These are phyloP conservation scores for Eilema depressum DNA, from an alignment of 2,888 invertebrate species.

Conservation along the genomic window DNA sequence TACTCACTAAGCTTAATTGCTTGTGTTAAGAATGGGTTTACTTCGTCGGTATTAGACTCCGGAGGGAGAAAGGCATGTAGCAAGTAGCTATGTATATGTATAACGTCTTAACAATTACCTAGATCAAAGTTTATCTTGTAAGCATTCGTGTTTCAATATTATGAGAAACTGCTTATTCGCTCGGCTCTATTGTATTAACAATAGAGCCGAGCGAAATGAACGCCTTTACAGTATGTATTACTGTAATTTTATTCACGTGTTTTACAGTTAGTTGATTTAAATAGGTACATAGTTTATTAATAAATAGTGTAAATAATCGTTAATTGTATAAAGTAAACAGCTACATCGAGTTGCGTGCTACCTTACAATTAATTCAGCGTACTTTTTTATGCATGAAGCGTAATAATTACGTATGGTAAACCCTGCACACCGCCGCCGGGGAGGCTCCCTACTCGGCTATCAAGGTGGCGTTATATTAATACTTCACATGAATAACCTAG, in stretches of 20 bases:
- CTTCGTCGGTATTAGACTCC: not conserved
- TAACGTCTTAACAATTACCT: not conserved
- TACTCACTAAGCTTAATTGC: not conserved
- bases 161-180: constrained; percentile 7
- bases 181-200: constrained; percentile 2
- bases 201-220: too few species aligned
- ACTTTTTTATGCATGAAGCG: constrained; percentile 53
- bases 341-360: constrained; percentile 45
- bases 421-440: not conserved
- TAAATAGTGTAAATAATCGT: constrained; percentile 2
- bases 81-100: not conserved
- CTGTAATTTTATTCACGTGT: not conserved
- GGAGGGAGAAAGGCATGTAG: not conserved
- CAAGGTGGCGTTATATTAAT: not conserved
- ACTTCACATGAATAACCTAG: not conserved
- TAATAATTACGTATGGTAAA: constrained; percentile 48
- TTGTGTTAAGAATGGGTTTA: not conserved
- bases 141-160: constrained; percentile 4
- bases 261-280: not conserved
- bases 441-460: constrained; percentile 14
- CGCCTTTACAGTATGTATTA: not conserved
- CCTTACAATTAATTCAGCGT: constrained; percentile 47
- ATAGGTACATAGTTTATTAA: not conserved
- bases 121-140: not conserved
- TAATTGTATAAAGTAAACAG: constrained; percentile 17